Conservation (phyloP, 1,140 invertebrate species). For the Hycleus phaleratus region DNA sequence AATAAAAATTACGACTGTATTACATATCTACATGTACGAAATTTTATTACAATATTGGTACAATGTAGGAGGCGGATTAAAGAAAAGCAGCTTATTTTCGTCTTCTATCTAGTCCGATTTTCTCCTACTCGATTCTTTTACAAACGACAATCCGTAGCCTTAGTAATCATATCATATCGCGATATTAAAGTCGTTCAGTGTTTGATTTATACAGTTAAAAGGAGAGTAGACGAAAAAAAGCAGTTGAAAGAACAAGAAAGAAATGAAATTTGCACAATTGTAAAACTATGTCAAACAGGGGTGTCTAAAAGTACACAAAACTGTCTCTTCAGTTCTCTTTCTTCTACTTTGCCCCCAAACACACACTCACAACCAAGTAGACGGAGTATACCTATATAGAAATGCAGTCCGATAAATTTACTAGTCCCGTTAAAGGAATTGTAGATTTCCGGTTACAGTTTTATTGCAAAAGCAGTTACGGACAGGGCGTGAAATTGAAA, state of each 20-base stretch:
- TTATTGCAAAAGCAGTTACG: conserved; percentile 23
- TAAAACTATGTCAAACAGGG: too few species aligned
- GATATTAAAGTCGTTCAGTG: conserved; percentile 32
- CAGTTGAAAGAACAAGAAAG: too few species aligned
- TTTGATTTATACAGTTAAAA: conserved; percentile 24
- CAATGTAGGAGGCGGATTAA: neutral
- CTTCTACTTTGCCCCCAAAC: conserved; percentile 8
- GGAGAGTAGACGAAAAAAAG: too few species aligned
- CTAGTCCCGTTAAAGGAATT: conserved; percentile 22
- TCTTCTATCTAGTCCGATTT: conserved; percentile 10
- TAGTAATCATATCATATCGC: conserved; percentile 1
- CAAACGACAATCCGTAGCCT: conserved; percentile 2
- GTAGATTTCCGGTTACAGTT: conserved; percentile 26
- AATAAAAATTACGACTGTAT: too few species aligned
- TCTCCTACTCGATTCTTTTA: neutral
- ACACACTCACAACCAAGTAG: conserved; percentile 13
- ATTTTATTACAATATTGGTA: too few species aligned
- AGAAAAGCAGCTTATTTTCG: conserved; percentile 13
- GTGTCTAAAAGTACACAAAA: too few species aligned
- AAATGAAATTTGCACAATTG: too few species aligned
- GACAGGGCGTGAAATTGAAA: conserved; percentile 36
- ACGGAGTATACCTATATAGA: too few species aligned
- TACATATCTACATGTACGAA: too few species aligned
- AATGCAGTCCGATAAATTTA: conserved; percentile 21
- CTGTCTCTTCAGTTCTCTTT: conserved; percentile 10